Evolutionary conservation across 2,113 vertebrate genomes (phyloP).

Genomic region (Prionailurus viverrinus): DNA sequence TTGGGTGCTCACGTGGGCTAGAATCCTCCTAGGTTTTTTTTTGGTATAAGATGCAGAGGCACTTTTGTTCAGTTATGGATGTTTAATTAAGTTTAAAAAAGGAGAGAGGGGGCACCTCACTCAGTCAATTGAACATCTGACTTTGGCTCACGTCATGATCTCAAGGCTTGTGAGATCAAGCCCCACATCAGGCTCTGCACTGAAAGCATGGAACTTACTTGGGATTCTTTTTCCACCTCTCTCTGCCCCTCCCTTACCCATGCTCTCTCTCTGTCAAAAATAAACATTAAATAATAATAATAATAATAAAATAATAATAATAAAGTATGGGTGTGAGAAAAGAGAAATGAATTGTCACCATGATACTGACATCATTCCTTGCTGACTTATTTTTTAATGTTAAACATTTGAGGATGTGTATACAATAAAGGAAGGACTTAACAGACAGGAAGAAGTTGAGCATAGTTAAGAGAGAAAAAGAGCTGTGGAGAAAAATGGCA

Average conservation of each 20-base stretch:
- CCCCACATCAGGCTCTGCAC: too few relatives aligned
- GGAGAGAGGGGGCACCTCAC: too few relatives aligned
- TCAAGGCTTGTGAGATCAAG: too few relatives aligned
- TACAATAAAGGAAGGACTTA: not conserved
- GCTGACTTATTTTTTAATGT: not conserved
- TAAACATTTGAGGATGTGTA: not conserved
- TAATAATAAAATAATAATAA: too few relatives aligned
- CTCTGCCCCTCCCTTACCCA: too few relatives aligned
- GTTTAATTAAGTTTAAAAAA: not conserved
- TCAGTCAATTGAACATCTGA: too few relatives aligned
- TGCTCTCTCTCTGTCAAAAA: too few relatives aligned
- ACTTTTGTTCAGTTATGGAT: not conserved
- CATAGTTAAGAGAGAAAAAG: not conserved
- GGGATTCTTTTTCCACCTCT: too few relatives aligned
- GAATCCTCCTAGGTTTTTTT: not conserved
- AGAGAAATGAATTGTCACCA: not conserved
- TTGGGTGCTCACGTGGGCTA: not conserved
- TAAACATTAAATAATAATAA: too few relatives aligned
- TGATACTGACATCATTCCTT: not conserved
- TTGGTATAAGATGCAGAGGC: not conserved
- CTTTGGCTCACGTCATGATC: too few relatives aligned
- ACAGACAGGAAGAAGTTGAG: not conserved
- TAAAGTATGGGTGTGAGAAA: not conserved
- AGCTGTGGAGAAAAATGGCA: not conserved
- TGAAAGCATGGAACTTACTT: too few relatives aligned